phyloP scores from a whole-genome alignment of 2,797 vertebrate genomes.

The Rhinichthys osculus region DNA sequence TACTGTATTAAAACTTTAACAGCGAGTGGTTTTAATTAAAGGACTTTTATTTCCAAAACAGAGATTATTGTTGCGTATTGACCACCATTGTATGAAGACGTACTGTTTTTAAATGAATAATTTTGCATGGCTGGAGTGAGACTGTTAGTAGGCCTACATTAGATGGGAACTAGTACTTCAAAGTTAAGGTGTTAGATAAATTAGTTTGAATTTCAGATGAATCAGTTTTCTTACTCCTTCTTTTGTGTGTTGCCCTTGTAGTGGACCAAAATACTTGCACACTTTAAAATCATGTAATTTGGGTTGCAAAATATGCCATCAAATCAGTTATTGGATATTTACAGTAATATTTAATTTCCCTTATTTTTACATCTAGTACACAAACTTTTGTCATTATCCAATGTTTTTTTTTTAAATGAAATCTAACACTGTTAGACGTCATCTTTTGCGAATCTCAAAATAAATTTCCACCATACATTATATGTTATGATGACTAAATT shows the following conservation, averaged over 20 bases:
- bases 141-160: neutral
- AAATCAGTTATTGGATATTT: neutral
- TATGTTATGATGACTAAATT: neutral
- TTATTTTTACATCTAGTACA: neutral
- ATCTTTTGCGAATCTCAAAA: neutral
- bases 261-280: neutral
- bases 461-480: neutral
- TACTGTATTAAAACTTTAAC: slow-evolving; percentile 73
- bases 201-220: neutral
- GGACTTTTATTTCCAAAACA: slow-evolving; percentile 68
- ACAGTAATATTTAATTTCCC: neutral
- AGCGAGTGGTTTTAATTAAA: slow-evolving; percentile 67
- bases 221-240: neutral
- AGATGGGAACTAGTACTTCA: neutral
- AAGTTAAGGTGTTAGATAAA: neutral
- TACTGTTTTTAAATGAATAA: slow-evolving; percentile 24
- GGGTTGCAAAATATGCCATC: neutral
- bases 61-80: slow-evolving; percentile 61
- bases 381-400: neutral
- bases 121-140: neutral
- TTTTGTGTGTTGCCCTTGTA: neutral
- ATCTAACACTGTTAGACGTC: neutral
- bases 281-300: neutral
- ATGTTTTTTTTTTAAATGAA: neutral
- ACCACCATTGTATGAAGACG: slow-evolving; percentile 25